Evolutionary conservation across 2,113 vertebrate species (phyloP).

Genomic region (Paradisaea rubra): DNA sequence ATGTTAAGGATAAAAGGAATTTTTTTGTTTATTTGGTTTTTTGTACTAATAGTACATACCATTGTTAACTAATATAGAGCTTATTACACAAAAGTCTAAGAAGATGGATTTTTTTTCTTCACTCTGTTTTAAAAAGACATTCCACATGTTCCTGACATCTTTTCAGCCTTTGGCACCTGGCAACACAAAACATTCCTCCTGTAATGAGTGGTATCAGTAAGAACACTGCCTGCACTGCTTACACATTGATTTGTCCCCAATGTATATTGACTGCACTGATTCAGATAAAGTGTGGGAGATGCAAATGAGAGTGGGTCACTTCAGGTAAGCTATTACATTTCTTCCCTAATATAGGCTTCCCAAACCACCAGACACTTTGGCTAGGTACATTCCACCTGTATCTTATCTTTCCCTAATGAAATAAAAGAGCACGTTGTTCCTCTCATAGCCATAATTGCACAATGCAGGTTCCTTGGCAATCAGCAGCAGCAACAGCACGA

Average conservation of each 20-base stretch:
- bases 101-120: background rate
- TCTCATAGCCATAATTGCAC: background rate
- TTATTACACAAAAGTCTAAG: background rate
- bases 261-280: background rate
- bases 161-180: background rate
- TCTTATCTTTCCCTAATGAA: background rate
- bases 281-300: background rate
- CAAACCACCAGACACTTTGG: conserved; percentile 71
- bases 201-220: background rate
- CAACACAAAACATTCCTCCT: background rate
- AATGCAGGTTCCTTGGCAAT: background rate
- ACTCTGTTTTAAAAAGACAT: background rate
- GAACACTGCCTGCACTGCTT: background rate
- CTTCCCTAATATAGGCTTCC: conserved; percentile 67
- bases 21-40: background rate
- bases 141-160: background rate
- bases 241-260: background rate
- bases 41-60: background rate
- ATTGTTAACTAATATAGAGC: background rate
- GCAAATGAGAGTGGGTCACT: background rate
- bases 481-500: background rate
- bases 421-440: background rate
- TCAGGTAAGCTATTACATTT: conserved; percentile 2
- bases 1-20: background rate
- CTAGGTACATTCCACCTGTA: conserved; percentile 48